phyloP scores from a whole-genome alignment of 2,797 vertebrate species.

The Sylvia borin region DNA sequence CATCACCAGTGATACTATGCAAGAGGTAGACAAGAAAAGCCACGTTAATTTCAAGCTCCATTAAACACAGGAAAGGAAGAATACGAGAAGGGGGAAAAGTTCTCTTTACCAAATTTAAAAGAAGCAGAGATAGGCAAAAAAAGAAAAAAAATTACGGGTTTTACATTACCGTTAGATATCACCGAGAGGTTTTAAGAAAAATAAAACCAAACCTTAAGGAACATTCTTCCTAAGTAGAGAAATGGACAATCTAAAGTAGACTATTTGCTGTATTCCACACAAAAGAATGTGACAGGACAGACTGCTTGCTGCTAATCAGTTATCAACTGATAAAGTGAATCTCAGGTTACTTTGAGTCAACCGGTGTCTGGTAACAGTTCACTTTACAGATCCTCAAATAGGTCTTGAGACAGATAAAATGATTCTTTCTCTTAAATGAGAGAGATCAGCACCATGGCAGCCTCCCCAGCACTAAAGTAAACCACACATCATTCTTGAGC shows the following conservation, averaged over 20 bases:
- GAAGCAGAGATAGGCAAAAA: background rate
- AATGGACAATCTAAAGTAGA: background rate
- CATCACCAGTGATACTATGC: background rate
- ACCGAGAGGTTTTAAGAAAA: background rate
- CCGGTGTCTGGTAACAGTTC: conserved; percentile 35
- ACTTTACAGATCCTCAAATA: background rate
- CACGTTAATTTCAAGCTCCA: conserved; percentile 60
- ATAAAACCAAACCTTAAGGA: background rate
- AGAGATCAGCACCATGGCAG: background rate
- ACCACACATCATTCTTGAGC: background rate
- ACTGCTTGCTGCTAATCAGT: background rate
- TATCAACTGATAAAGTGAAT: conserved; percentile 31
- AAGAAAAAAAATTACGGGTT: background rate
- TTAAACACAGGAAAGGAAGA: conserved; percentile 30
- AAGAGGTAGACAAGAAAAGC: conserved; percentile 8
- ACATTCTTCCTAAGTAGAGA: background rate
- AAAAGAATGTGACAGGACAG: conserved; percentile 4
- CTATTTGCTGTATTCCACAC: background rate
- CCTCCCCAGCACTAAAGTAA: background rate
- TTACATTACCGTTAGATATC: background rate
- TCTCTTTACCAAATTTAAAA: background rate
- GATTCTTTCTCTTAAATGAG: background rate
- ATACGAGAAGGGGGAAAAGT: background rate
- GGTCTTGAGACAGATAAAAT: background rate
- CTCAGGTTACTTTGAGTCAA: conserved; percentile 32